Evolutionary conservation across 2,888 invertebrate species (phyloP), one percentile per base, ranked within the genome.

Genomic region (Geotrupes spiniger): DNA sequence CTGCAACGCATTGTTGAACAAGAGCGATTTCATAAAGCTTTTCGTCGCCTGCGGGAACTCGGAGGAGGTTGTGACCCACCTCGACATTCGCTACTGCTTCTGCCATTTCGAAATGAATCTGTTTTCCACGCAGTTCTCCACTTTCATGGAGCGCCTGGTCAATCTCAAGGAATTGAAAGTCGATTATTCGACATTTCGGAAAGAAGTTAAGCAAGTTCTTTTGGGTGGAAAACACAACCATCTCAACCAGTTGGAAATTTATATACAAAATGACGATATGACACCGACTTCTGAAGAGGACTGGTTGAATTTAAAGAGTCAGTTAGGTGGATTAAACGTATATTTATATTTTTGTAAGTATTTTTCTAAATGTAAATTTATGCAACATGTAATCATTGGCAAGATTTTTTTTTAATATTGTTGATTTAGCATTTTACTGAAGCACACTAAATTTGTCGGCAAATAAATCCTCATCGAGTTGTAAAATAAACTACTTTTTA

Each of bases 141-240:
- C 54, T 39, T 63, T 61, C 36, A 59, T 77, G 6, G 69, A 73
- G 31, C 70, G 72, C 43, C 63, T 77, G 36, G 61, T 63, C 9
- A 67, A 65, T 37, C 60, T 77, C 10, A 66, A 61, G 16, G 61
- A 66, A 6, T 59, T 77, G 33, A 72, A 73, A 57, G 57, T 77
- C 40, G 76, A 77, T 56, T 77, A 77, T 58, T 72, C 74, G 10
- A 70, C 75, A 8, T 53, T 77, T 37, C 74, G 74, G 14, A 69
- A 72, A 46, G 68, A 69, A 37, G 68, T 71, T 2, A 65, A 77
- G 1, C 68, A 71, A 42, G 68, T 73, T 8, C 62, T 77, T 25
- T 65, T 74, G 1, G 66, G 59, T n/a, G 73, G 71, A 14, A 68
- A 69, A 6, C 66, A 71, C 21, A 63, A 62, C 29, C 56, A 61